These are phyloP conservation scores for Opisthograptis luteolata DNA, from an alignment of 2,888 invertebrate genomes.

Conservation along the genomic window DNA sequence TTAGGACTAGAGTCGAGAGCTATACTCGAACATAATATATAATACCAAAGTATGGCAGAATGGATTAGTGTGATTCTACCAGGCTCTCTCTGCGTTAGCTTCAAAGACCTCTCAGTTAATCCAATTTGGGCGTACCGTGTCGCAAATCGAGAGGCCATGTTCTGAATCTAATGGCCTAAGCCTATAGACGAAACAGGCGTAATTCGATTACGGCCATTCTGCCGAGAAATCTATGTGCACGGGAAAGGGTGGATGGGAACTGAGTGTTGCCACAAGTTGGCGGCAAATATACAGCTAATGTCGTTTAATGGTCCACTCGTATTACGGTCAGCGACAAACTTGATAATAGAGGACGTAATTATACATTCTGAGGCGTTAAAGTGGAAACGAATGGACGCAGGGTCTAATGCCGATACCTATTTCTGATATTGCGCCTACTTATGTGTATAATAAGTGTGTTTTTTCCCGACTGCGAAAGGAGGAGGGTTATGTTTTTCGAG, in stretches of 20 bases:
- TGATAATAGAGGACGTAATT: too few species aligned
- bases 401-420: too few species aligned
- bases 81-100: constrained; percentile 13
- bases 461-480: too few species aligned
- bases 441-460: background rate
- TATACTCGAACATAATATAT: too few species aligned
- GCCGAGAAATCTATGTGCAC: constrained; percentile 45
- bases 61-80: background rate
- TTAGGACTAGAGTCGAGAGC: too few species aligned
- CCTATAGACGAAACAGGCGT: constrained; percentile 47
- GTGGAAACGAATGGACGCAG: too few species aligned
- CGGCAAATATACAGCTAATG: background rate
- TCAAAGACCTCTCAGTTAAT: constrained; percentile 55
- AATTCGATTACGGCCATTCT: constrained; percentile 57
- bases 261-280: constrained; percentile 1
- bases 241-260: constrained; percentile 13
- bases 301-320: background rate
- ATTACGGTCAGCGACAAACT: too few species aligned
- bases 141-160: constrained; percentile 59
- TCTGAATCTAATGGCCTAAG: constrained; percentile 56
- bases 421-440: background rate
- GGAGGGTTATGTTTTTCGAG: too few species aligned
- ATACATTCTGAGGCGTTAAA: too few species aligned
- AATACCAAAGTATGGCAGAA: too few species aligned
- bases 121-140: constrained; percentile 56